Base-by-base conservation (phyloP, 2,888 invertebrate genomes). In the Anthophora plumipes region DNA sequence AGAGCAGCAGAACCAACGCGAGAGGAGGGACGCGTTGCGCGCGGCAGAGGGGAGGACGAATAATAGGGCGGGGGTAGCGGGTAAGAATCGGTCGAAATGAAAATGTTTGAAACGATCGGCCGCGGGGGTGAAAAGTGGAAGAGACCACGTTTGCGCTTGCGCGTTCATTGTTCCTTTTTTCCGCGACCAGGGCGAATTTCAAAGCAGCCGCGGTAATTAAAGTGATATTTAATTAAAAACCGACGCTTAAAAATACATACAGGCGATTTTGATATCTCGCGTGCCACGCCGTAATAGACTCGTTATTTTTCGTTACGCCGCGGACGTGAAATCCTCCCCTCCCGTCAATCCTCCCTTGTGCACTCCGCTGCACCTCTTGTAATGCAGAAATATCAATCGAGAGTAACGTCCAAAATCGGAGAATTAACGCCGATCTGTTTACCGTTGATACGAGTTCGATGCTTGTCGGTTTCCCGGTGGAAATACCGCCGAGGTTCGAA, bases 161-260 rank as follows among this genome's bases (percentile, higher is more conserved):
- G 31, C 31, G 31, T 4, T n/a, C 2, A 31, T 31, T 25, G 17
- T 14, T n/a, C 20, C 39, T 59, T 50, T n/a, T 68, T 22, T 22
- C 12, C 7, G 6, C 37, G n/a, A 43, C 20, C 46, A 31, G 31
- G 25, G 72, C 39, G 54, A 55, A 67, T 74, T 64, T 76, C 74
- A 77, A 77, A 77, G 77, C 77, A 43, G 7, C 48, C 43, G 50
- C 52, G 57, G 64, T 77, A 77, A 77, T 77, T 66, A 73, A 77
- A 77, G 59, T 46, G 74, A 73, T 66, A 73, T 73, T 77, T 73
- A 67, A 79, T 76, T 64, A 52, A 64, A 75, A 76, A 70, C 43
- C 60, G 43, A 63, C 63, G 52, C 57, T 75, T 60, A 75, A 75
- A 75, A 78, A 54, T 68, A 61, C 54, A 48, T 11, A 20, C 59